Evolutionary conservation across 2,888 invertebrate species (phyloP).

Genomic region (Kryphioiulus occultus): DNA sequence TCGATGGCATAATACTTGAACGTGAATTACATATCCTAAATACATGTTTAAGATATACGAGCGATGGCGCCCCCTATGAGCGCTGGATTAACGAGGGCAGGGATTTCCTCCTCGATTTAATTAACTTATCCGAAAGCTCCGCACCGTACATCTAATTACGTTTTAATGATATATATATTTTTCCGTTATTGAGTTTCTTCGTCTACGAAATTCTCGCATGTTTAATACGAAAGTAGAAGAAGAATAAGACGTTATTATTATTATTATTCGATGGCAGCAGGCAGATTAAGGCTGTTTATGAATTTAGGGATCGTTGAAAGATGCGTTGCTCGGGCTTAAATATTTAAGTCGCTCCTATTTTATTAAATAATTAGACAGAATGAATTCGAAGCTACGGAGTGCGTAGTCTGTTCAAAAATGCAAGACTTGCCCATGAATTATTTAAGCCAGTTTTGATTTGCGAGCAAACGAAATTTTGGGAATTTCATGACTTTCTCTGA

Average conservation of each 20-base stretch:
- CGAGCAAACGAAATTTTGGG: too few relatives aligned
- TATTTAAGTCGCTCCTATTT: neutral
- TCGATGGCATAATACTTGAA: too few relatives aligned
- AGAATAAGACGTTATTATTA: too few relatives aligned
- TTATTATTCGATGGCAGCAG: neutral
- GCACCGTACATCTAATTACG: neutral
- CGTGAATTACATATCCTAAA: neutral
- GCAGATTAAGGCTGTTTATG: neutral
- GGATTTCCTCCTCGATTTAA: slow-evolving; percentile 9
- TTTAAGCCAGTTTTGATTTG: neutral
- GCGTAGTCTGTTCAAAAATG: neutral
- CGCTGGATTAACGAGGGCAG: neutral
- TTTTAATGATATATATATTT: slow-evolving; percentile 14
- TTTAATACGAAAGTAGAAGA: neutral
- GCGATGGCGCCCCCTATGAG: neutral
- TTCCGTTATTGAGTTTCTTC: neutral
- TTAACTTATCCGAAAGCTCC: slow-evolving; percentile 7
- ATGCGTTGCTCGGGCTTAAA: neutral
- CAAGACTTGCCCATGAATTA: neutral
- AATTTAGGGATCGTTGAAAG: slow-evolving; percentile 8
- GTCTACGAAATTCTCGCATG: neutral
- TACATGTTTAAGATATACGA: neutral
- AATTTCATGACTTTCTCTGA: too few relatives aligned
- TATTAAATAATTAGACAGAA: slow-evolving; percentile 26
- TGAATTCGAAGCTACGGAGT: neutral